These are phyloP conservation scores for Climacteris rufus DNA, from an alignment of 2,113 vertebrate genomes.

Conservation along the genomic window DNA sequence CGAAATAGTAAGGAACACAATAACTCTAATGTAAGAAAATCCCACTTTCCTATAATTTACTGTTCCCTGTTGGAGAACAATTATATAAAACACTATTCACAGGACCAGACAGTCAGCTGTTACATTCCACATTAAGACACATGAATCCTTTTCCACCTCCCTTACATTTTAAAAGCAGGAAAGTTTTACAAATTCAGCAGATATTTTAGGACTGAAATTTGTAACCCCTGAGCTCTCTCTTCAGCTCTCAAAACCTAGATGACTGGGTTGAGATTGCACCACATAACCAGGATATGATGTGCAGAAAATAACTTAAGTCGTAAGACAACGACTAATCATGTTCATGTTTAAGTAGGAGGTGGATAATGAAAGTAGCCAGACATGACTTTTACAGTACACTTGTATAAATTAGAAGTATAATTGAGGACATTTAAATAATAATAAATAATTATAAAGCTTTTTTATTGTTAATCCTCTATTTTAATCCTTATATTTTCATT, in stretches of 20 bases:
- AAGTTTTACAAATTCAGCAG: neutral
- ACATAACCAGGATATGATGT: neutral
- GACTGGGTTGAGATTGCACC: neutral
- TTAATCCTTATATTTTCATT: neutral
- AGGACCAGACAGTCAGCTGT: neutral
- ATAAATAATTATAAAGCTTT: neutral
- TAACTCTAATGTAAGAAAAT: constrained; percentile 9
- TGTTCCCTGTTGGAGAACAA: neutral
- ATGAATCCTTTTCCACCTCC: neutral
- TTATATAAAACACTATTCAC: neutral
- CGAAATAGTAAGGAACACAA: constrained; percentile 23
- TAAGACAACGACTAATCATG: neutral
- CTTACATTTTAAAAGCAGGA: neutral
- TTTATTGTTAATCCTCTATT: neutral
- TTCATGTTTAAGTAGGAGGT: neutral
- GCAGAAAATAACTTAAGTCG: neutral
- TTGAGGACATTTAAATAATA: neutral
- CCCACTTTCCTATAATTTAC: neutral
- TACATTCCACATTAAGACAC: neutral
- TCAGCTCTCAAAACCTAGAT: neutral
- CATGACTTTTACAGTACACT: neutral
- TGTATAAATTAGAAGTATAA: neutral
- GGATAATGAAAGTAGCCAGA: neutral
- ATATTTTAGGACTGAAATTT: neutral
- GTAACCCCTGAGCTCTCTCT: neutral